Evolutionary conservation across 2,888 invertebrate genomes (phyloP).

Genomic region (Chloroclystis v-ata): DNA sequence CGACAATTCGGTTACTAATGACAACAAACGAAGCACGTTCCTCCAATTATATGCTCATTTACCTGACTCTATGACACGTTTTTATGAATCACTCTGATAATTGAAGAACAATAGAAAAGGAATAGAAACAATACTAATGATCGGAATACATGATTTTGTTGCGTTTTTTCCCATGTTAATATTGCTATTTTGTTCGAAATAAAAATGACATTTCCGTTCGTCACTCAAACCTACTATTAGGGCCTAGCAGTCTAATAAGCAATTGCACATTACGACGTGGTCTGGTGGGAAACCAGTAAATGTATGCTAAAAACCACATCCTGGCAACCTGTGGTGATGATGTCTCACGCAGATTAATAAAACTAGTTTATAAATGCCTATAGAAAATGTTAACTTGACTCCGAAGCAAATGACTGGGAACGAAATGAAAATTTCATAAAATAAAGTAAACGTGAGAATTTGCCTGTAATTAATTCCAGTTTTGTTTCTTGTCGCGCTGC

Average conservation of each 20-base stretch:
- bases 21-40: constrained; percentile 38
- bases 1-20: constrained; percentile 24
- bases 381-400: neutral
- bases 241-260: constrained; percentile 2
- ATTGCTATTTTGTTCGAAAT: neutral
- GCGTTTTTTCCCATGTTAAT: neutral
- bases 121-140: neutral
- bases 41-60: constrained; percentile 41
- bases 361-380: constrained; percentile 11
- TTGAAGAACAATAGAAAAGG: constrained; percentile 4
- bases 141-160: neutral
- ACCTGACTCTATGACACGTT: constrained; percentile 31
- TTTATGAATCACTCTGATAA: constrained; percentile 17
- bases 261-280: constrained; percentile 6
- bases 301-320: constrained; percentile 31
- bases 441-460: too few relatives aligned
- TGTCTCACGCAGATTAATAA: constrained; percentile 19
- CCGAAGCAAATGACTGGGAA: too few relatives aligned
- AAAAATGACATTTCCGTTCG: constrained; percentile 1
- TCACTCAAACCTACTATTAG: constrained; percentile 4
- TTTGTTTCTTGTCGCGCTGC: too few relatives aligned
- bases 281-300: constrained; percentile 14
- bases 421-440: too few relatives aligned
- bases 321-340: constrained; percentile 28
- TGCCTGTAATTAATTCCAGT: too few relatives aligned